Percentiles rank a stretch among this genome's conserved stretches.
These are phyloP conservation scores for Pocota personata DNA, from an alignment of 2,888 invertebrate species.

Conservation along the genomic window DNA sequence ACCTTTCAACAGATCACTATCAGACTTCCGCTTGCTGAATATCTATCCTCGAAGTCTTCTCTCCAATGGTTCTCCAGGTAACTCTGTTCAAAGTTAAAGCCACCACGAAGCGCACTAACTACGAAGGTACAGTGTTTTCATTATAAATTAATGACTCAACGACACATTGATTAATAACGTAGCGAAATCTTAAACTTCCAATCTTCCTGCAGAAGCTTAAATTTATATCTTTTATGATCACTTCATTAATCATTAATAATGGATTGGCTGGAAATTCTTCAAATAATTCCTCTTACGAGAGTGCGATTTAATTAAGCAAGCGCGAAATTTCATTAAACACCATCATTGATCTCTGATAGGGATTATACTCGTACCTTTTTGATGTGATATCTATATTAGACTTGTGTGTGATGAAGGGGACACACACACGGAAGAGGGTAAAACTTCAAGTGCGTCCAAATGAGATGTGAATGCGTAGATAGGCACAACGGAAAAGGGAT, in stretches of 20 bases:
- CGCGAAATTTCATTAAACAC: conserved; percentile 67
- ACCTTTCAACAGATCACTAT: conserved; percentile 50
- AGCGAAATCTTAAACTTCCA: conserved; percentile 54
- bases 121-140: conserved; percentile 31
- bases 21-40: conserved; percentile 28
- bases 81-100: conserved; percentile 12
- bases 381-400: conserved; percentile 67
- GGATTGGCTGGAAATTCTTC: conserved; percentile 50
- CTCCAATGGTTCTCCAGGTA: neutral
- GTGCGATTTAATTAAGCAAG: conserved; percentile 67
- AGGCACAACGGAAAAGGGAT: conserved; percentile 4
- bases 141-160: conserved; percentile 67
- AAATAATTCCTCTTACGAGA: conserved; percentile 26
- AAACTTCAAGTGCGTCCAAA: conserved; percentile 11
- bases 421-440: neutral
- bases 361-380: neutral
- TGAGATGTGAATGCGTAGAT: conserved; percentile 57
- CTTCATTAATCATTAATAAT: conserved; percentile 68
- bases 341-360: conserved; percentile 57
- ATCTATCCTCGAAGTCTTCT: neutral
- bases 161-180: conserved; percentile 69
- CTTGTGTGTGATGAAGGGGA: neutral
- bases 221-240: conserved; percentile 61
- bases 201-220: conserved; percentile 64
- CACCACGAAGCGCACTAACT: conserved; percentile 49